A percentile compares a stretch with the other conserved stretches of the same genome.
phyloP scores from a whole-genome alignment of 1,140 invertebrate genomes.

The Druon quercuslanigerum region DNA sequence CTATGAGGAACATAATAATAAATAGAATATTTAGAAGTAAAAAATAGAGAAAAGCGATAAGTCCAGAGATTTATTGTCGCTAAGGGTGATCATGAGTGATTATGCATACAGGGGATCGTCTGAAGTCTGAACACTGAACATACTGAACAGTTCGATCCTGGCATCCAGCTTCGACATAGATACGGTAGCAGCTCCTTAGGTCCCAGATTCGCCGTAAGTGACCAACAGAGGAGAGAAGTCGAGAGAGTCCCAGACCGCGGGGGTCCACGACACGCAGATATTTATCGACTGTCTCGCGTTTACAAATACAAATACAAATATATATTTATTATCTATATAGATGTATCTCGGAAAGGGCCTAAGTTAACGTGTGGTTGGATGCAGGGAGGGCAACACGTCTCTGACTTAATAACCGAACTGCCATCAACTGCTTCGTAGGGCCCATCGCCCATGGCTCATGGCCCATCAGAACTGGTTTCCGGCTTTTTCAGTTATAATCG shows the following conservation, averaged over 20 bases:
- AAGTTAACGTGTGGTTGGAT: conserved; percentile 36
- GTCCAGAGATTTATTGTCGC: too few relatives aligned
- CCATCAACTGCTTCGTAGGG: conserved; percentile 45
- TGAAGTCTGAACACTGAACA: too few relatives aligned
- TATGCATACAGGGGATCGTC: too few relatives aligned
- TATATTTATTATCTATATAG: conserved; percentile 43
- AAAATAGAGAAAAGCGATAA: too few relatives aligned
- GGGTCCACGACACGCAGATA: conserved; percentile 57
- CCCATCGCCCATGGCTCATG: conserved; percentile 51
- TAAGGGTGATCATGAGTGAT: too few relatives aligned
- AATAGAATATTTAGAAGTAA: too few relatives aligned
- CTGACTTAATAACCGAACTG: conserved; percentile 45
- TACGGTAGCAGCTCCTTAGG: conserved; percentile 55
- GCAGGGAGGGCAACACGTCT: conserved; percentile 40
- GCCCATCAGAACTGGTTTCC: conserved; percentile 73
- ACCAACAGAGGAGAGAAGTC: conserved; percentile 46
- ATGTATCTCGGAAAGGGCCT: conserved; percentile 45
- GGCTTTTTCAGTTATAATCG: conserved; percentile 75
- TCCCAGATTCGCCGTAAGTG: conserved; percentile 54
- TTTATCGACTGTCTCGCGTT: conserved; percentile 52
- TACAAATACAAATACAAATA: conserved; percentile 36
- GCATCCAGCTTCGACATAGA: too few relatives aligned
- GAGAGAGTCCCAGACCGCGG: conserved; percentile 45
- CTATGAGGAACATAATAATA: too few relatives aligned
- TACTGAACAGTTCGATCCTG: too few relatives aligned